Evolutionary conservation across 35 echinoderm and acorn worm genomes (phyloP).

Genomic region (Amphiura filiformis): DNA sequence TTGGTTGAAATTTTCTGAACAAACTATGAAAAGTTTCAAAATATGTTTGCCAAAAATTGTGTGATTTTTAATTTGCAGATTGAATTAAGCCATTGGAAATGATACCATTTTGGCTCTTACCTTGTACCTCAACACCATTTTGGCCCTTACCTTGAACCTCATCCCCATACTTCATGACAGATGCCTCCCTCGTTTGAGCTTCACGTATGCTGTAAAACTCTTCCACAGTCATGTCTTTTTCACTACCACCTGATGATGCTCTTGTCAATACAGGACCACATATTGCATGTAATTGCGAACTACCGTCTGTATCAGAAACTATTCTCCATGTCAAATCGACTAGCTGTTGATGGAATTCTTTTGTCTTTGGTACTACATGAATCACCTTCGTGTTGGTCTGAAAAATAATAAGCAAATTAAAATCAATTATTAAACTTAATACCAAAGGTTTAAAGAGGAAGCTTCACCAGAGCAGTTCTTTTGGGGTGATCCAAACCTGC

Average conservation of each 20-base stretch:
- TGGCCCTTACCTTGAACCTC: slow-evolving; percentile 51
- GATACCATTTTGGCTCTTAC: no score
- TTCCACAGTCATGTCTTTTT: slow-evolving; percentile 11
- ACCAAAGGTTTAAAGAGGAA: no score
- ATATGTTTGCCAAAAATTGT: no score
- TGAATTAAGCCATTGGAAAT: no score
- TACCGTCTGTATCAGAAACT: background rate
- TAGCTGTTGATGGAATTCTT: slow-evolving; percentile 45
- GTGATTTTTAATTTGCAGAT: no score
- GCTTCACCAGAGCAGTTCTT: no score
- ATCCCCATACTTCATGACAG: slow-evolving; percentile 78
- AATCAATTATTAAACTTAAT: background rate
- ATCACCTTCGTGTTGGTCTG: background rate
- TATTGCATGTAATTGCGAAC: background rate
- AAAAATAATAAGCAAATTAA: background rate
- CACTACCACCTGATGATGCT: background rate
- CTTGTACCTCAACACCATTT: no score
- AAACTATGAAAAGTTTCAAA: no score
- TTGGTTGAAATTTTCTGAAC: no score
- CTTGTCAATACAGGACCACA: slow-evolving; percentile 11
- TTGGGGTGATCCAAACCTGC: no score
- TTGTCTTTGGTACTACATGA: background rate
- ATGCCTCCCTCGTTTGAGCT: slow-evolving; percentile 59
- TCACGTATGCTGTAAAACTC: slow-evolving; percentile 36
- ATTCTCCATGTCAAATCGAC: slow-evolving; percentile 36